Evolutionary conservation across 1,140 invertebrate species (phyloP).

Genomic region (Mya arenaria): DNA sequence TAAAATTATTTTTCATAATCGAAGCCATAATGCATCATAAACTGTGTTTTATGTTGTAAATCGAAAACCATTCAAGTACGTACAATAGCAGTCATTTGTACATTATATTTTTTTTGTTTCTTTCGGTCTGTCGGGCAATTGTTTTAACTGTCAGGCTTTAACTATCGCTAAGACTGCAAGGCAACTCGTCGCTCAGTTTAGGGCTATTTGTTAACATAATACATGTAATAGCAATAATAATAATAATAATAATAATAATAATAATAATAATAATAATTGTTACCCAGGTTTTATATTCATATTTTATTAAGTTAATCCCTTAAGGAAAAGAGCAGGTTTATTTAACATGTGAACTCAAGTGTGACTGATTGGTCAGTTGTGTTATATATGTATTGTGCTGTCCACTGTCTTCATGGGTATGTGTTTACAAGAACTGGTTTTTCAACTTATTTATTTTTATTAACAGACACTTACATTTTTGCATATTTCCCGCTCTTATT

Average conservation of each 20-base stretch:
- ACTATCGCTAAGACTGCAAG: background rate
- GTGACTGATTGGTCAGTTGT: too few species aligned
- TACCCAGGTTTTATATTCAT: too few species aligned
- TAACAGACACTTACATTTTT: too few species aligned
- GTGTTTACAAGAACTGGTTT: too few species aligned
- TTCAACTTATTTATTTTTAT: too few species aligned
- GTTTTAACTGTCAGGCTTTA: constrained; percentile 15
- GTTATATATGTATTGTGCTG: too few species aligned
- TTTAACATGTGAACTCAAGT: too few species aligned
- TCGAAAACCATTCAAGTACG: too few species aligned
- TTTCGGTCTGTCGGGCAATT: constrained; percentile 9
- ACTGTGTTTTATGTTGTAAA: constrained; percentile 9
- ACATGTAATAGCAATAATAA: constrained; percentile 11
- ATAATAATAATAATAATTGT: background rate
- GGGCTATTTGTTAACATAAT: constrained; percentile 12
- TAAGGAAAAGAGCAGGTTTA: too few species aligned
- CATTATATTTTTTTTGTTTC: background rate
- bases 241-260: constrained; percentile 3
- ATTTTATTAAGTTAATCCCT: too few species aligned
- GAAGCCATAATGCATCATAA: constrained; percentile 14
- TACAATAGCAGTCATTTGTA: constrained; percentile 15
- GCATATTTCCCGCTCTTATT: too few species aligned
- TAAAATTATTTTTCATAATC: constrained; percentile 22
- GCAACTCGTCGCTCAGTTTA: constrained; percentile 1
- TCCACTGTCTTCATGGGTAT: too few species aligned